phyloP scores from a whole-genome alignment of 2,797 vertebrate species.

The Gorsachius magnificus region DNA sequence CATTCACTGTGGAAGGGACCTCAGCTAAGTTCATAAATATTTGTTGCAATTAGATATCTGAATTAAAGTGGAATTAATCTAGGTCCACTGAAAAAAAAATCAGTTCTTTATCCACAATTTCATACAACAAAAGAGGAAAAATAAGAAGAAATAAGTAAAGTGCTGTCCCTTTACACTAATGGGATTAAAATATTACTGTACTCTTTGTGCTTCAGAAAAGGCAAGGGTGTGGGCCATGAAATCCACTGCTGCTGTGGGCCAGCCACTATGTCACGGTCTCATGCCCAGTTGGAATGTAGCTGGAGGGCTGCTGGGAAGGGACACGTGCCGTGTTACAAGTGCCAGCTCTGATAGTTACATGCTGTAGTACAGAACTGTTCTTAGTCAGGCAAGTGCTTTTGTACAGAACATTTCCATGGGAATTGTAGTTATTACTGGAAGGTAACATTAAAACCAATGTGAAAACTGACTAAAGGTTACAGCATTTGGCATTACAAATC shows the following conservation, averaged over 20 bases:
- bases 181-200: neutral
- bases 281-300: rapidly evolving
- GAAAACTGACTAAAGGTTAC: neutral
- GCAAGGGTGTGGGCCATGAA: neutral
- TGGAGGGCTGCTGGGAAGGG: neutral
- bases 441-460: constrained; percentile 17
- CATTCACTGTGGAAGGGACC: neutral
- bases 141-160: neutral
- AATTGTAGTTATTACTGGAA: neutral
- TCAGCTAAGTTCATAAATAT: neutral
- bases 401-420: neutral
- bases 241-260: neutral
- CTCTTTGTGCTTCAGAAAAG: neutral
- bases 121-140: neutral
- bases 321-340: neutral
- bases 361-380: neutral
- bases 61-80: neutral
- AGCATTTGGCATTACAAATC: neutral
- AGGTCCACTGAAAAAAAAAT: too few species aligned
- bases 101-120: neutral
- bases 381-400: neutral
- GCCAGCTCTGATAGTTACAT: neutral
- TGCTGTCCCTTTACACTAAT: neutral
- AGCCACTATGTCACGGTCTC: neutral
- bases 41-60: neutral